Evolutionary conservation across 2,888 invertebrate species (phyloP).

Genomic region (Oxytorus armatus): DNA sequence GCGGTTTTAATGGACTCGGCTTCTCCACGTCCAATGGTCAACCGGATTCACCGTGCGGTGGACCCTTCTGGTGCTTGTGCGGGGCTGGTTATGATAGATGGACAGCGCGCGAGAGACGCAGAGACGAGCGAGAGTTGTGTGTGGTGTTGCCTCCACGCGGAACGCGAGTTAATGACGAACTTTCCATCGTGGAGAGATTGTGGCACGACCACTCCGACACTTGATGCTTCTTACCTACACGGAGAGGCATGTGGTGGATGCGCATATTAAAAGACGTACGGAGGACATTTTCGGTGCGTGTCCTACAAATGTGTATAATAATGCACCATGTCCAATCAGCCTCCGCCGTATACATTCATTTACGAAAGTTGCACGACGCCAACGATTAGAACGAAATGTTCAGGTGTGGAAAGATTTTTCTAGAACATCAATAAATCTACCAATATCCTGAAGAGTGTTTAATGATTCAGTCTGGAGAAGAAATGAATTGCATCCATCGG

Average conservation of each 20-base stretch:
- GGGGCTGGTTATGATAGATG: conserved; percentile 29
- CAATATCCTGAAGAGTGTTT: background rate
- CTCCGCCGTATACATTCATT: background rate
- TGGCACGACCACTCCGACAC: conserved; percentile 16
- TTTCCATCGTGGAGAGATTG: conserved; percentile 60
- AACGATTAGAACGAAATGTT: background rate
- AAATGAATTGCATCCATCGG: too few species aligned
- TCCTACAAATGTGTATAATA: background rate
- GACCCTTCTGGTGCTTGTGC: background rate
- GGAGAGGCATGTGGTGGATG: conserved; percentile 3
- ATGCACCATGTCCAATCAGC: background rate
- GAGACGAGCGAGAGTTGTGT: conserved; percentile 26
- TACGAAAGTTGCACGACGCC: background rate
- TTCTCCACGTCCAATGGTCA: conserved; percentile 50
- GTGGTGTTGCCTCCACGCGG: conserved; percentile 3
- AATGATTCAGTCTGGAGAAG: too few species aligned
- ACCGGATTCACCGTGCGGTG: conserved; percentile 33
- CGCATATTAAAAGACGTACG: background rate
- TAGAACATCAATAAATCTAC: background rate
- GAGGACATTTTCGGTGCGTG: background rate
- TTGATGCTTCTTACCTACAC: conserved; percentile 16
- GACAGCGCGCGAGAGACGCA: conserved; percentile 36
- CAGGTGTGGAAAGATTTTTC: background rate
- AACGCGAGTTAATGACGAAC: conserved; percentile 62
- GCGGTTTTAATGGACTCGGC: conserved; percentile 36